Evolutionary conservation across 2,113 vertebrate species (phyloP), one percentile per base, ranked within the genome.

Genomic region (Bagarius yarrelli): DNA sequence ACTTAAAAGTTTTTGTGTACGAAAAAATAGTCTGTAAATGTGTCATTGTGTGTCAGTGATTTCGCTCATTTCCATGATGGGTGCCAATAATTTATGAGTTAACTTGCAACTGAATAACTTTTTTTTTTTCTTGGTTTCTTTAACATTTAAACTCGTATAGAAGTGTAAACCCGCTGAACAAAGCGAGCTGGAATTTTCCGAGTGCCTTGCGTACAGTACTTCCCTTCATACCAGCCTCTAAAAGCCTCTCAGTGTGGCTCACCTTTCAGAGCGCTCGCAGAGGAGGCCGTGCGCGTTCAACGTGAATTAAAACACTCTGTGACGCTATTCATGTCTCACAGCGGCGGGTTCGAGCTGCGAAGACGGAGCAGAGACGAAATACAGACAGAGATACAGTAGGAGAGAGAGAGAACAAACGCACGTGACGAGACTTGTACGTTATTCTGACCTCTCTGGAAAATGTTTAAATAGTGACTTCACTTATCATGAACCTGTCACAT

Each of bases 271-370:
- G 19, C 19, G 55, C 40, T 52, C 53, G 13, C 67, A 11, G n/a
- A 60, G 21, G 27, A 23, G 34, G 59, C 13, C 56, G 21, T 47
- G 21, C 25, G 19, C 23, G 59, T 80, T 81, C 50, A 15, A 57
- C 67, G 18, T 75, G 25, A 36, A 57, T 76, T 69, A 76, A 82
- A 82, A 60, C 56, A 63, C 73, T 76, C 61, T 21, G 18, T 75
- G 32, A 15, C 9, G 34, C 80, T 56, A 67, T 76, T 75, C 80
- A 81, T 14, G 71, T 36, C 52, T 75, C 80, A 47, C 71, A 75
- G 80, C 27, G 34, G 66, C 70, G 5, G 47, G 14, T 60, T 44
- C 15, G 30, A 76, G 40, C 12, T 16, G n/a, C 60, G 19, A 19
- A 64, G 27, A 19, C 59, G 4, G 30, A 61, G 47, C 70, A 2